phyloP scores from a whole-genome alignment of 2,888 invertebrate species.

The Eupithecia tripunctaria region DNA sequence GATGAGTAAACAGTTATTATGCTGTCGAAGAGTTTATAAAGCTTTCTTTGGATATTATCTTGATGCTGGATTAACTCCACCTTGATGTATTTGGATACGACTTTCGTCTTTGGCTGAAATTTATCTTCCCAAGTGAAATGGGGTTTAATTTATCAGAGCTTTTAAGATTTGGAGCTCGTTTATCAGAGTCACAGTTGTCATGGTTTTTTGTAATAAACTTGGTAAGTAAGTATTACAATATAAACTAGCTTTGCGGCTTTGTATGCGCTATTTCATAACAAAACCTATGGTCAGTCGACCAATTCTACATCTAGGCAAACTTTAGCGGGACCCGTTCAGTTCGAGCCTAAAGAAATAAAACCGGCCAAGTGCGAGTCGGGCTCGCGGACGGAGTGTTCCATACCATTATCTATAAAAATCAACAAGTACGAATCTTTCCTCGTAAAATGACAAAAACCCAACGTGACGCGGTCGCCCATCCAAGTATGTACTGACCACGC shows the following conservation, averaged over 20 bases:
- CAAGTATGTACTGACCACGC: too few relatives aligned
- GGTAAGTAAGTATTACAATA: not conserved
- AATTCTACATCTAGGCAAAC: not conserved
- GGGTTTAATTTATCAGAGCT: conserved; percentile 5
- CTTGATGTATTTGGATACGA: conserved; percentile 31
- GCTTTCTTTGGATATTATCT: conserved; percentile 54
- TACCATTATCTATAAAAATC: too few relatives aligned
- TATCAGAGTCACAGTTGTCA: conserved; percentile 1
- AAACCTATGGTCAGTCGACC: not conserved
- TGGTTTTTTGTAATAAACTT: not conserved
- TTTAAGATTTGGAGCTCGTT: conserved; percentile 9
- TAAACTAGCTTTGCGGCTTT: conserved; percentile 1
- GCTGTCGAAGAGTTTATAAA: conserved; percentile 49
- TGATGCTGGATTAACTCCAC: conserved; percentile 33
- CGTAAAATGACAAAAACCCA: too few relatives aligned
- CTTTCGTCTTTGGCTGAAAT: conserved; percentile 17
- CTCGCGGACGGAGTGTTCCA: too few relatives aligned
- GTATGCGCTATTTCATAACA: not conserved
- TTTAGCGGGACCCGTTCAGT: not conserved
- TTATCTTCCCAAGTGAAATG: conserved; percentile 16
- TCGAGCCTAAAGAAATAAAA: too few relatives aligned
- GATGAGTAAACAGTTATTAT: conserved; percentile 60
- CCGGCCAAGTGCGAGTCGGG: too few relatives aligned
- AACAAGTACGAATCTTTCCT: too few relatives aligned
- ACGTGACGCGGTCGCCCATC: too few relatives aligned